phyloP scores from a whole-genome alignment of 2,888 invertebrate species.

The Diaperis boleti region DNA sequence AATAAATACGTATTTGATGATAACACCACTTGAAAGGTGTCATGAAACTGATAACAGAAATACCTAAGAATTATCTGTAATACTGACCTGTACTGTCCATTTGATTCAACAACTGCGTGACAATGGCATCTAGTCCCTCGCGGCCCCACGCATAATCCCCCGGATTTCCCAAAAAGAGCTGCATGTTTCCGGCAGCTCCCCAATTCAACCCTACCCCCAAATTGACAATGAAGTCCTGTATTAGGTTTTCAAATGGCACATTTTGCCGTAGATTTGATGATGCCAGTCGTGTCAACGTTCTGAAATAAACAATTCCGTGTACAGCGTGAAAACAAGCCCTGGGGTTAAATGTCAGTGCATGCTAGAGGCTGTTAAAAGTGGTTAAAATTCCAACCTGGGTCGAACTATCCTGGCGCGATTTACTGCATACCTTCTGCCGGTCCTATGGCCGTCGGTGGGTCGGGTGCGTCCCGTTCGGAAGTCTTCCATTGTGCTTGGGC shows the following conservation, averaged over 20 bases:
- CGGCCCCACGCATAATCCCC: slow-evolving; percentile 95
- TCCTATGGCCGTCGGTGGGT: slow-evolving; percentile 53
- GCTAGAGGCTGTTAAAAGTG: slow-evolving; percentile 50
- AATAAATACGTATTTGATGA: too few species aligned
- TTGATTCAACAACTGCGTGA: slow-evolving; percentile 95
- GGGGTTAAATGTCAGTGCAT: slow-evolving; percentile 44
- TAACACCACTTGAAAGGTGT: too few species aligned
- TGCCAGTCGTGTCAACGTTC: slow-evolving; percentile 59
- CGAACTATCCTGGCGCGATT: slow-evolving; percentile 62
- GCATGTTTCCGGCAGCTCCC: slow-evolving; percentile 64
- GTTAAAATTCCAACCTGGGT: slow-evolving; percentile 65
- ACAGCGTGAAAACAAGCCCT: too few species aligned
- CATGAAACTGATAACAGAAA: neutral
- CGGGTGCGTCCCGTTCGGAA: slow-evolving; percentile 58
- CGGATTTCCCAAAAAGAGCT: slow-evolving; percentile 78
- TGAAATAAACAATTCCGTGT: slow-evolving; percentile 49
- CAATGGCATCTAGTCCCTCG: slow-evolving; percentile 91
- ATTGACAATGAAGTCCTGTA: slow-evolving; percentile 72
- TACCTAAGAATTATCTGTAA: neutral
- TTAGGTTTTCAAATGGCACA: slow-evolving; percentile 68
- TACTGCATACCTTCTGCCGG: slow-evolving; percentile 63
- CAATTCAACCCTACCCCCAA: slow-evolving; percentile 66
- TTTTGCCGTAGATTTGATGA: slow-evolving; percentile 59
- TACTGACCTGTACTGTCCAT: slow-evolving; percentile 78
- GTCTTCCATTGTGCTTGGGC: slow-evolving; percentile 44